Percentiles rank a stretch among this genome's conserved stretches.
phyloP scores from a whole-genome alignment of 2,888 invertebrate genomes.

The Lithophane socia region DNA sequence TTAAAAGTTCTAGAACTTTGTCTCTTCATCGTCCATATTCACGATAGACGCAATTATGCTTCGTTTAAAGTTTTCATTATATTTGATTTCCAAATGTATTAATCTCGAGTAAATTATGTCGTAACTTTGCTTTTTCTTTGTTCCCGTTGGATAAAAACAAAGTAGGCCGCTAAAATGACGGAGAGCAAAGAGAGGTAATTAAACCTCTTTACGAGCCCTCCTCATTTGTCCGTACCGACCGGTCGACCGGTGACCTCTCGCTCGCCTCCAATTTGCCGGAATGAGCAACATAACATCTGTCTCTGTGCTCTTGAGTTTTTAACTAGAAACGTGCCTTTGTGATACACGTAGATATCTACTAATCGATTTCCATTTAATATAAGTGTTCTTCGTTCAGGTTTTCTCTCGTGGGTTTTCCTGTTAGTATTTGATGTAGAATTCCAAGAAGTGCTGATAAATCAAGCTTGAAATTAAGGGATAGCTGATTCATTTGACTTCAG shows the following conservation, averaged over 20 bases:
- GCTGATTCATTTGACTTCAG: background rate
- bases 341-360: slow-evolving; percentile 38
- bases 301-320: slow-evolving; percentile 61
- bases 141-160: slow-evolving; percentile 66
- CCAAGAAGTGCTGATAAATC: background rate
- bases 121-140: slow-evolving; percentile 59
- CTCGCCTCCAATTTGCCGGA: slow-evolving; percentile 70
- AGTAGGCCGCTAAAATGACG: slow-evolving; percentile 73
- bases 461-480: background rate
- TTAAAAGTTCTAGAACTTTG: slow-evolving; percentile 27
- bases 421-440: slow-evolving; percentile 6
- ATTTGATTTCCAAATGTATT: slow-evolving; percentile 41
- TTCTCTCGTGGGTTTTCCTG: background rate
- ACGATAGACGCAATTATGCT: slow-evolving; percentile 12
- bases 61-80: slow-evolving; percentile 22
- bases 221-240: slow-evolving; percentile 74
- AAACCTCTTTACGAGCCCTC: slow-evolving; percentile 78
- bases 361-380: slow-evolving; percentile 31
- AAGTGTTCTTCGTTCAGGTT: slow-evolving; percentile 18
- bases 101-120: slow-evolving; percentile 43
- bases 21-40: slow-evolving; percentile 20
- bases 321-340: slow-evolving; percentile 57
- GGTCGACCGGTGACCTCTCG: slow-evolving; percentile 65
- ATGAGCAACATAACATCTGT: slow-evolving; percentile 71
- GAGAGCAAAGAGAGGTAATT: slow-evolving; percentile 75